These are phyloP conservation scores for Numenius phaeopus DNA, from an alignment of 2,797 vertebrate genomes.

Conservation along the genomic window DNA sequence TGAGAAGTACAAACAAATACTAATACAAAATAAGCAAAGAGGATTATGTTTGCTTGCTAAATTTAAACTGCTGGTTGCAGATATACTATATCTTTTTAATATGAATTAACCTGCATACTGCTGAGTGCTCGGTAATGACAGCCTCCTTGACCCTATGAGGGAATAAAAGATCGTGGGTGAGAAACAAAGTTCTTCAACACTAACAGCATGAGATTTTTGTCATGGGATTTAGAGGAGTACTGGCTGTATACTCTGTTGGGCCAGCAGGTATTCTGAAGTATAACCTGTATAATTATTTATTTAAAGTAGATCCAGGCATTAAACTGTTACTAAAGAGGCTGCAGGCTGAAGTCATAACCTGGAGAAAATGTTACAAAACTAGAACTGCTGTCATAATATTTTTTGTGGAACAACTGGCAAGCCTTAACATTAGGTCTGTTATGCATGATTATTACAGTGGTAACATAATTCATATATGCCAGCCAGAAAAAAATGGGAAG, in stretches of 20 bases:
- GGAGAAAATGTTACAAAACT: neutral
- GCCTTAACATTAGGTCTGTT: neutral
- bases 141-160: neutral
- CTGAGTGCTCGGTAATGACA: neutral
- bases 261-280: neutral
- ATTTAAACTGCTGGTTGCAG: conserved; percentile 51
- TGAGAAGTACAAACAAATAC: conserved; percentile 46
- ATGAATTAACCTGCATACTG: neutral
- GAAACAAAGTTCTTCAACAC: neutral
- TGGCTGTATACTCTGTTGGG: neutral
- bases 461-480: neutral
- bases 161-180: neutral
- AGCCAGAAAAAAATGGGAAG: neutral
- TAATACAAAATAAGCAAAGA: conserved; percentile 56
- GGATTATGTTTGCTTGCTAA: conserved; percentile 50
- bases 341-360: neutral
- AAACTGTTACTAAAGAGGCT: neutral
- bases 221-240: neutral
- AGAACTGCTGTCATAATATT: neutral
- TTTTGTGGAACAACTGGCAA: neutral
- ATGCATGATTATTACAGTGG: neutral
- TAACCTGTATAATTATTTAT: neutral
- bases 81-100: neutral
- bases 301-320: neutral
- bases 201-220: neutral